Percentiles rank a stretch among this genome's conserved stretches.
Evolutionary conservation across 2,113 vertebrate species (phyloP).

Genomic region (Passer montanus): DNA sequence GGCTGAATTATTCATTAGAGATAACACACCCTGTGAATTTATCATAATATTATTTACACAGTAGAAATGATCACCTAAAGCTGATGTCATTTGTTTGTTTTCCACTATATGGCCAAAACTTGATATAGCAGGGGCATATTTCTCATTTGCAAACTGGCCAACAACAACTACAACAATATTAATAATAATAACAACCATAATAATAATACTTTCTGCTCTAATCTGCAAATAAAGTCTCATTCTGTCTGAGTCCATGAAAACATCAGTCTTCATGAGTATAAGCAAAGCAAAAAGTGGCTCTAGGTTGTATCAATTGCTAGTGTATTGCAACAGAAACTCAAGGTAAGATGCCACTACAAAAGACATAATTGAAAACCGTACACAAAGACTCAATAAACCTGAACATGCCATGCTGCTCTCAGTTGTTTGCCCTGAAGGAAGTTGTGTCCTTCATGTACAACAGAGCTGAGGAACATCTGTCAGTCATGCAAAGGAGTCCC

Average conservation of each 20-base stretch:
- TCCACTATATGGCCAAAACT: background rate
- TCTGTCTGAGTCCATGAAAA: background rate
- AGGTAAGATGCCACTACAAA: background rate
- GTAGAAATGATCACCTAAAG: background rate
- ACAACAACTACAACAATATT: background rate
- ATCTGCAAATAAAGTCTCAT: background rate
- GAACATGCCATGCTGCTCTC: background rate
- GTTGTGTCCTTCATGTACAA: background rate
- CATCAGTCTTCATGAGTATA: background rate
- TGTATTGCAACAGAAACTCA: background rate
- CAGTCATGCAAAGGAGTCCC: background rate
- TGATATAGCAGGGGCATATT: background rate
- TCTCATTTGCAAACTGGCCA: background rate
- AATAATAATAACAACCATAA: no score
- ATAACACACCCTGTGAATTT: background rate
- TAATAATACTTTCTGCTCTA: background rate
- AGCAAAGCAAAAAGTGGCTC: background rate
- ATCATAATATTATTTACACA: constrained; percentile 1
- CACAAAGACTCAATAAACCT: background rate
- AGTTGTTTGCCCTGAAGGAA: background rate
- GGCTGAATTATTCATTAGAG: constrained; percentile 15
- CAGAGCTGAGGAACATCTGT: background rate
- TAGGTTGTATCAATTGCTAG: background rate
- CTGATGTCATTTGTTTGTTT: background rate
- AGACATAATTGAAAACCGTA: background rate